These are phyloP conservation scores for Propithecus coquereli DNA, from an alignment of 2,113 vertebrate genomes.

Conservation along the genomic window DNA sequence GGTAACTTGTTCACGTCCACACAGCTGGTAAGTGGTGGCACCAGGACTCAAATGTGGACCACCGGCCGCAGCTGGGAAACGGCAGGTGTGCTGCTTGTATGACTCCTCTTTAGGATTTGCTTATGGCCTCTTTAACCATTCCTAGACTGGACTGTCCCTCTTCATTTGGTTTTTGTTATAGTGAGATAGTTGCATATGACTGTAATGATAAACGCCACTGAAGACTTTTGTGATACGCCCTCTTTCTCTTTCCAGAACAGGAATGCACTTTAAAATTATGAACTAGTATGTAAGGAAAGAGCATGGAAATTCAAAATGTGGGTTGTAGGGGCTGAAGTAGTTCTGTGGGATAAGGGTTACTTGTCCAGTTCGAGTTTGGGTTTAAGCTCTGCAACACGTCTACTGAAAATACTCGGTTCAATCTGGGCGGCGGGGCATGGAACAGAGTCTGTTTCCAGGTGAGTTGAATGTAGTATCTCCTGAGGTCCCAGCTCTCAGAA, in stretches of 20 bases:
- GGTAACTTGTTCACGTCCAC: rapidly evolving
- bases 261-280: background rate
- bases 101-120: background rate
- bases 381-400: background rate
- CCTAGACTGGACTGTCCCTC: background rate
- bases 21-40: rapidly evolving
- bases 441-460: background rate
- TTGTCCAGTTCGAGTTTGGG: background rate
- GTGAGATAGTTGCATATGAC: background rate
- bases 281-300: background rate
- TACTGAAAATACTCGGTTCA: background rate
- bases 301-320: background rate
- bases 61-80: rapidly evolving
- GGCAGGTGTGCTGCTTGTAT: rapidly evolving
- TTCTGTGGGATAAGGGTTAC: background rate
- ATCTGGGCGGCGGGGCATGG: rapidly evolving
- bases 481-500: background rate
- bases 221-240: rapidly evolving
- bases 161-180: background rate
- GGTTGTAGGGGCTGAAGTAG: rapidly evolving
- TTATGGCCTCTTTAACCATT: background rate
- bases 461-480: background rate
- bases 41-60: rapidly evolving
- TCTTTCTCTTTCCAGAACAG: background rate
- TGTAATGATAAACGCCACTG: rapidly evolving